Evolutionary conservation across 2,113 vertebrate species (phyloP).

Genomic region (Pardalotus punctatus): DNA sequence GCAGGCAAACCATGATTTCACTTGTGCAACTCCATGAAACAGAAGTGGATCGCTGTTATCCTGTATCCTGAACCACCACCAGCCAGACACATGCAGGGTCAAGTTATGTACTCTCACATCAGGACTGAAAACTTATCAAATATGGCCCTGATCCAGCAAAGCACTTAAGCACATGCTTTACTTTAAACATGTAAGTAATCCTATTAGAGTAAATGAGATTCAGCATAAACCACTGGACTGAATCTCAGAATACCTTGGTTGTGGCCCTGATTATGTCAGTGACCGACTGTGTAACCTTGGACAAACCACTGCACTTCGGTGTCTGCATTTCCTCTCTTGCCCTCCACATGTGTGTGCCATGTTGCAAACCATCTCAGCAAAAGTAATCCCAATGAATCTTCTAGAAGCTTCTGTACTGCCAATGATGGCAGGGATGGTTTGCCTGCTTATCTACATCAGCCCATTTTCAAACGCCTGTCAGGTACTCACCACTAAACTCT

Average conservation of each 20-base stretch:
- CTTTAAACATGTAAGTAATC: slow-evolving; percentile 66
- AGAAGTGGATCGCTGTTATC: not conserved
- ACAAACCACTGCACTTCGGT: not conserved
- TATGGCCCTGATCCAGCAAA: slow-evolving; percentile 56
- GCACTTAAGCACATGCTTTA: slow-evolving; percentile 65
- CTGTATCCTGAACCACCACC: not conserved
- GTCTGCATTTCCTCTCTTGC: not conserved
- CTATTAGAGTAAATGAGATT: slow-evolving; percentile 58
- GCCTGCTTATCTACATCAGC: fast-evolving
- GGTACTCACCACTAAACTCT: not conserved
- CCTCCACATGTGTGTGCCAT: not conserved
- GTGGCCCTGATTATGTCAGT: slow-evolving; percentile 26
- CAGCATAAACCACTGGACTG: slow-evolving; percentile 49
- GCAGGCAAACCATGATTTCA: not conserved
- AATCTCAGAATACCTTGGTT: slow-evolving; percentile 47
- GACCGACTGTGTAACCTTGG: not conserved
- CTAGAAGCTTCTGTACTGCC: not conserved
- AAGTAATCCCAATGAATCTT: not conserved
- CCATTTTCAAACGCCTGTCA: not conserved
- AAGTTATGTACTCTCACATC: slow-evolving; percentile 21
- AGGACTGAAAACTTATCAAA: slow-evolving; percentile 57
- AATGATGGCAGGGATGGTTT: not conserved
- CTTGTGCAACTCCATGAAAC: not conserved
- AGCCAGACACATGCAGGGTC: not conserved
- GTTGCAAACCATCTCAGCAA: not conserved